Percentiles rank a stretch among this genome's conserved stretches.
These are phyloP conservation scores for Pectinophora gossypiella DNA, from an alignment of 1,140 invertebrate genomes.

Conservation along the genomic window DNA sequence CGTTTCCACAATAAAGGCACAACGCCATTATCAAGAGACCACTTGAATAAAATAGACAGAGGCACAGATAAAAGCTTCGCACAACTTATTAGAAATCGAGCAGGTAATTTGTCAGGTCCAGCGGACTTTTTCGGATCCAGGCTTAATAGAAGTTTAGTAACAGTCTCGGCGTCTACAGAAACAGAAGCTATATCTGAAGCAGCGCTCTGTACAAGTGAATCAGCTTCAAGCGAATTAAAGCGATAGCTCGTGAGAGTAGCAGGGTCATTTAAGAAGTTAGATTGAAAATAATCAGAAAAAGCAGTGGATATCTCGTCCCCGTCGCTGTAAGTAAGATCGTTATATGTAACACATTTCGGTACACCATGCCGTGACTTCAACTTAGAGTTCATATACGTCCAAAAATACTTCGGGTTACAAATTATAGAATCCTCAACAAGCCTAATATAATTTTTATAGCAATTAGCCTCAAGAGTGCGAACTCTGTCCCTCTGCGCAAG, in stretches of 20 bases:
- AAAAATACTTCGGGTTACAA: background rate
- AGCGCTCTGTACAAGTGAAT: background rate
- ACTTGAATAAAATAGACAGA: background rate
- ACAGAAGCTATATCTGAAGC: background rate
- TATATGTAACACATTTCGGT: background rate
- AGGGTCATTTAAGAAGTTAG: background rate
- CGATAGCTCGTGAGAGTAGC: too few species aligned
- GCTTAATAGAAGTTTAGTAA: background rate
- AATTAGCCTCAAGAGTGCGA: background rate
- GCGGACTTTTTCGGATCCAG: background rate
- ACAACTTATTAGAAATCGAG: background rate
- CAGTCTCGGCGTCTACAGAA: background rate
- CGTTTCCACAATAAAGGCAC: background rate
- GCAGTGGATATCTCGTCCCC: background rate
- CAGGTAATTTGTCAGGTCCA: background rate
- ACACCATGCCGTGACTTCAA: background rate
- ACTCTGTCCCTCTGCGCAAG: too few species aligned
- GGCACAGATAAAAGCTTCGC: background rate
- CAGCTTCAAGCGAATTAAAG: too few species aligned
- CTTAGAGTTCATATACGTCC: background rate
- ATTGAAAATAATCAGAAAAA: background rate
- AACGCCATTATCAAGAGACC: background rate
- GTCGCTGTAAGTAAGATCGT: background rate
- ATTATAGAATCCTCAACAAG: background rate
- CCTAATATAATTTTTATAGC: background rate